Conservation (phyloP, 2,797 vertebrate species). For the Melopsittacus undulatus region DNA sequence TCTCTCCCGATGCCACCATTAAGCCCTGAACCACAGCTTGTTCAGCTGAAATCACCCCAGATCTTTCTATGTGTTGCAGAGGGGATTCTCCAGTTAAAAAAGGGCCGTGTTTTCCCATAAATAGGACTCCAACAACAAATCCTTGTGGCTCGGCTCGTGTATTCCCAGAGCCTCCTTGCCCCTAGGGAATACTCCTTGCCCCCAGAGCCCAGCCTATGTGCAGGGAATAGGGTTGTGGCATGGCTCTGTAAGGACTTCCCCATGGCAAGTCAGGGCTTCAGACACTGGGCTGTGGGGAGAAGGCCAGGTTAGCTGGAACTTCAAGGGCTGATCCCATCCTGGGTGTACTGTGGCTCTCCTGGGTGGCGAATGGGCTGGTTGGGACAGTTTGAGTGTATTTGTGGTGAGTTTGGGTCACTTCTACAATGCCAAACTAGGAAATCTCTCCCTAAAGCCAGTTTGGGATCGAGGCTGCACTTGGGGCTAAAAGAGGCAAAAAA, state of each 20-base stretch:
- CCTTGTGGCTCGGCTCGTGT: accelerated
- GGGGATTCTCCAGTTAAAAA: neutral
- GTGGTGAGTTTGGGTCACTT: neutral
- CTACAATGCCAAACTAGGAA: neutral
- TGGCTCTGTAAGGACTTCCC: neutral
- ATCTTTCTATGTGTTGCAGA: neutral
- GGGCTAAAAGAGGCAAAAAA: neutral
- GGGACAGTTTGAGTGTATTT: neutral
- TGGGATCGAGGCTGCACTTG: neutral
- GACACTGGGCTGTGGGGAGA: accelerated
- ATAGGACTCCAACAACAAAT: neutral
- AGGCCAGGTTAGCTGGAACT: accelerated
- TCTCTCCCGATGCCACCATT: neutral
- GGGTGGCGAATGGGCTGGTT: neutral
- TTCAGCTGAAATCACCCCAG: neutral
- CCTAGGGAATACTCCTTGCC: too few species aligned
- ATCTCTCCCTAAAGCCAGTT: neutral
- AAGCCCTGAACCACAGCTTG: neutral
- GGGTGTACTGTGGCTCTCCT: accelerated
- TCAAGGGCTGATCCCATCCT: neutral
- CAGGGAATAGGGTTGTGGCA: neutral
- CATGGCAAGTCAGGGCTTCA: accelerated
- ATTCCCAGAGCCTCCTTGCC: neutral
- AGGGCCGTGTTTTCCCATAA: neutral
- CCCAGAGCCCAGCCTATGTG: neutral